Base-by-base conservation (phyloP, 2,797 vertebrate genomes). In the Eurystomus glaucurus region DNA sequence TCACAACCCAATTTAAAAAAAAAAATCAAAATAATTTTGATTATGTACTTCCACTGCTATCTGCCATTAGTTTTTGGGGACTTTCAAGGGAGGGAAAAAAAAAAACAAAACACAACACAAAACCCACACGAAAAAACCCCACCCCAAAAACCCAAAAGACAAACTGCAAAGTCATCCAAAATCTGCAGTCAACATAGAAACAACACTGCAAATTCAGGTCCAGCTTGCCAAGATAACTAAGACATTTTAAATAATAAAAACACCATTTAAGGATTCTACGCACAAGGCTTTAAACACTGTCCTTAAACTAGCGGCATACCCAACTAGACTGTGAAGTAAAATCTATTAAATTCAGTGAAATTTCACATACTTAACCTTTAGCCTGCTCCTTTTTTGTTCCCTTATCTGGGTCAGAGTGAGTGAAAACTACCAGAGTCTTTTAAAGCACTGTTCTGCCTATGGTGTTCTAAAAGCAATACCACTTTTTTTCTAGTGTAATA, bases 1-100 rank as follows among this genome's bases (percentile, higher is more conserved):
- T 6, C 48, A 68, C 5, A 89, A 60, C 2, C 3, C 8, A 78
- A n/a, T 3, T 0, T 1, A 29, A 78, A 89, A 58, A 31, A n/a
- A 43, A n/a, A 43, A 29, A 29, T 11, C 11, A 10, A 41, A 3
- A 4, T 22, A 19, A 41, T 77, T 87, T 80, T 85, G 4, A 35
- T 54, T 39, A 39, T 6, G 31, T 14, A 26, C 1, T 75, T 77
- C 11, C 43, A 64, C 11, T 77, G 9, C 23, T 60, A 29, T 28
- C 15, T 43, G 21, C 7, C 31, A 25, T 39, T 35, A 41, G 7
- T 6, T 87, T 80, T 3, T 0, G 8, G 15, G 6, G 7, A 69
- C 4, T 52, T 48, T 6, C 22, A 50, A 33, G 8, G 3, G 10
- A 9, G 45, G 45, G 18, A 15, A 20, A 33, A 61, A 51, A 61